Evolutionary conservation across 1,140 invertebrate species (phyloP).

Genomic region (Acyrthosiphon pisum): DNA sequence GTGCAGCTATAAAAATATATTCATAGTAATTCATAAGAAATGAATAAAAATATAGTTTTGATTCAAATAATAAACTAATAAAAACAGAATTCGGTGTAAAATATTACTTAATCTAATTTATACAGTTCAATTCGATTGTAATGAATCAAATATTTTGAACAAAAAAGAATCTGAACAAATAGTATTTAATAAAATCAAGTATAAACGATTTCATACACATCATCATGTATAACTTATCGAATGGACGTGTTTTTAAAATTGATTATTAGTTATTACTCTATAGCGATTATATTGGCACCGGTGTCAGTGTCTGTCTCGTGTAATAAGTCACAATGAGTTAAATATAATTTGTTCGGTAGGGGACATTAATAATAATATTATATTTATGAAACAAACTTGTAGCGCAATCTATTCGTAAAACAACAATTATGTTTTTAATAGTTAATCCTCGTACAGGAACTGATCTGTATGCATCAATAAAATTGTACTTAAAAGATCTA

Average conservation of each 20-base stretch:
- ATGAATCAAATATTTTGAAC: not conserved
- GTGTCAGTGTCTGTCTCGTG: not conserved
- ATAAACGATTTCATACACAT: not conserved
- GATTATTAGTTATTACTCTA: not conserved
- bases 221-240: not conserved
- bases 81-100: not conserved
- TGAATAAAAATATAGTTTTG: not conserved
- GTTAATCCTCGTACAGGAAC: not conserved
- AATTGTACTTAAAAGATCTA: too few species aligned
- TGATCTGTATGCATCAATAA: not conserved
- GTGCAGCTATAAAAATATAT: too few species aligned
- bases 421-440: not conserved
- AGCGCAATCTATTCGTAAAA: slow-evolving; percentile 39
- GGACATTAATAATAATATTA: not conserved
- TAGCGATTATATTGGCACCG: not conserved
- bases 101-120: too few species aligned
- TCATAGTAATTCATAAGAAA: not conserved
- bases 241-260: not conserved
- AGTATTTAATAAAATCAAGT: not conserved
- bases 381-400: not conserved
- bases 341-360: not conserved
- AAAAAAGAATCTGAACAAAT: not conserved
- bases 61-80: not conserved
- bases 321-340: not conserved
- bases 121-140: not conserved